phyloP scores from a whole-genome alignment of 2,797 vertebrate species.

The Poecilia wingei region DNA sequence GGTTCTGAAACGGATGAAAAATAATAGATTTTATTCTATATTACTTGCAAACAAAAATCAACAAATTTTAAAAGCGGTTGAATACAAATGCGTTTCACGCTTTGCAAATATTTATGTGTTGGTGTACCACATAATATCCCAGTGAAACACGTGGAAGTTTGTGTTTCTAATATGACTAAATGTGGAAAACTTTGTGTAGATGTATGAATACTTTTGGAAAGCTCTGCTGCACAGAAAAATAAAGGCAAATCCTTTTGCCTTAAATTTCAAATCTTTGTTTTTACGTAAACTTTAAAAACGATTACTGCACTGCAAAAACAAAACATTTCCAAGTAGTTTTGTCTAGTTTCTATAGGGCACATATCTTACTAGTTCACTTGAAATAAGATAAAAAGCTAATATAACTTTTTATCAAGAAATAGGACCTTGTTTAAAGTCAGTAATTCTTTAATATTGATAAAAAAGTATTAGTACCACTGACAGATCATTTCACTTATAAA shows the following conservation, averaged over 20 bases:
- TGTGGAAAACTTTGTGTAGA: not conserved
- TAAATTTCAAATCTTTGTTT: not conserved
- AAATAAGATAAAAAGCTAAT: too few species aligned
- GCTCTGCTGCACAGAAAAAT: not conserved
- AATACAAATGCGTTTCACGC: too few species aligned
- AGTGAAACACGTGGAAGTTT: not conserved
- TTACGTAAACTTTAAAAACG: not conserved
- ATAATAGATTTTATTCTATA: not conserved
- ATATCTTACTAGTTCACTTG: too few species aligned
- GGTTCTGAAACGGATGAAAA: not conserved
- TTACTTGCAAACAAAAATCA: too few species aligned
- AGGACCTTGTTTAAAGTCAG: too few species aligned
- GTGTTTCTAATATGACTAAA: not conserved
- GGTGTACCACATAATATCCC: not conserved
- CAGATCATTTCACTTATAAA: too few species aligned
- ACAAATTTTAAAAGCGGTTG: not conserved
- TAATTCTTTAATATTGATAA: too few species aligned
- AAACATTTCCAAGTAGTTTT: too few species aligned
- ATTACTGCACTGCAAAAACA: not conserved
- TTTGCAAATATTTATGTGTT: not conserved
- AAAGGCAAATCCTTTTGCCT: not conserved
- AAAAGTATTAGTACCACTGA: too few species aligned
- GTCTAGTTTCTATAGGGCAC: too few species aligned
- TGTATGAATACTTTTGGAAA: not conserved
- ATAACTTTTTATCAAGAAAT: too few species aligned